Evolutionary conservation across 2,888 invertebrate species (phyloP).

Genomic region (Lydus trimaculatus): DNA sequence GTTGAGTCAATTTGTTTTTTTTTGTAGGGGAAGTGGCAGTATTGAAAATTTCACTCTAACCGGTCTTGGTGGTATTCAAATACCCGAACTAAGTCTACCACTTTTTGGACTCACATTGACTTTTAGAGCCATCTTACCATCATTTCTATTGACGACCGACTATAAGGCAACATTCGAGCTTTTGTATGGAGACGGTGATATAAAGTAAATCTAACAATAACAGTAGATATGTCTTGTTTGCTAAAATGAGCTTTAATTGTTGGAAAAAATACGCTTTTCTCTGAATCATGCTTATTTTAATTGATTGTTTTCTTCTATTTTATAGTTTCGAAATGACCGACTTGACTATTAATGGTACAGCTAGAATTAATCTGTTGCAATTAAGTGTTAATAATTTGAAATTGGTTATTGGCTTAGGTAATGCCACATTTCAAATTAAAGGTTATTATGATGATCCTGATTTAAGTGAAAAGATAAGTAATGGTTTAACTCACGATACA

Average conservation of each 20-base stretch:
- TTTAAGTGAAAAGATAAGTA: not conserved
- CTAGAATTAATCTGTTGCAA: not conserved
- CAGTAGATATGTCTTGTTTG: too few species aligned
- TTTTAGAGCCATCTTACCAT: not conserved
- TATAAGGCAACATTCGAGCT: not conserved
- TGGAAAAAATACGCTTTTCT: too few species aligned
- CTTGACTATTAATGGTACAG: not conserved
- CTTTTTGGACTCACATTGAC: not conserved
- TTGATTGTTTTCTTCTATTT: too few species aligned
- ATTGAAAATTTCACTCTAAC: not conserved
- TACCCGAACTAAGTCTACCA: not conserved
- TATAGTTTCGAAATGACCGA: not conserved
- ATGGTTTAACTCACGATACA: not conserved
- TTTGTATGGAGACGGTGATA: not conserved
- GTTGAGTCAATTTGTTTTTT: too few species aligned
- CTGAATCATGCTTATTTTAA: too few species aligned
- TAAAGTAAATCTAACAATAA: not conserved
- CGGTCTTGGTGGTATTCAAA: not conserved
- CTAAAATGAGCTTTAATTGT: too few species aligned
- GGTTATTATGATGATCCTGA: not conserved
- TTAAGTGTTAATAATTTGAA: not conserved
- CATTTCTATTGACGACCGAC: not conserved
- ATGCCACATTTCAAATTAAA: not conserved
- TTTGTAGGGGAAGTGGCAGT: not conserved
- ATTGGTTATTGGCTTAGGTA: not conserved